A percentile compares a stretch with the other conserved stretches of the same genome.
phyloP scores from a whole-genome alignment of 2,888 invertebrate species.

The Panopea generosa region DNA sequence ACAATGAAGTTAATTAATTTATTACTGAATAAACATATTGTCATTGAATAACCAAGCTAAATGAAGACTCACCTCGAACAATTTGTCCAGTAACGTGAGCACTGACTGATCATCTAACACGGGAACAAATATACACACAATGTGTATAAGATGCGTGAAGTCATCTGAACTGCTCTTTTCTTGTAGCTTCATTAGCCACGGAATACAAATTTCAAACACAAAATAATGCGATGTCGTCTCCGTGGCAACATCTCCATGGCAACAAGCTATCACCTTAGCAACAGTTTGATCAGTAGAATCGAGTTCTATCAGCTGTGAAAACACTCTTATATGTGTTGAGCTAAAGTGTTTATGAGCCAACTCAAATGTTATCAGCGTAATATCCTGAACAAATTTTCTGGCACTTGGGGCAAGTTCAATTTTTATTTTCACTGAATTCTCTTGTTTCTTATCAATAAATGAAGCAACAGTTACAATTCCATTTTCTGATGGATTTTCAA shows the following conservation, averaged over 20 bases:
- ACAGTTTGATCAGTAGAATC: conserved; percentile 62
- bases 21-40: too few relatives aligned
- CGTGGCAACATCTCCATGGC: conserved; percentile 55
- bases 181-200: conserved; percentile 68
- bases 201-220: conserved; percentile 71
- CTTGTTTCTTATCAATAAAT: conserved; percentile 13
- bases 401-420: conserved; percentile 42
- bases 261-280: conserved; percentile 63
- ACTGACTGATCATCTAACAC: conserved; percentile 55
- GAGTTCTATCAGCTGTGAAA: conserved; percentile 63
- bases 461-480: conserved; percentile 9
- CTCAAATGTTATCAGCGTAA: conserved; percentile 64
- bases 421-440: conserved; percentile 15
- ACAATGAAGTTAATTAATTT: too few relatives aligned
- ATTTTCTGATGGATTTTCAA: conserved; percentile 18
- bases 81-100: conserved; percentile 54
- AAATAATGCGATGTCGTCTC: conserved; percentile 65
- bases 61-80: conserved; percentile 66
- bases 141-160: conserved; percentile 59
- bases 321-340: conserved; percentile 62
- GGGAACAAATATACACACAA: conserved; percentile 67
- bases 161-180: conserved; percentile 53
- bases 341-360: conserved; percentile 59
- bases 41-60: too few relatives aligned
- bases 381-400: conserved; percentile 60